phyloP scores from a whole-genome alignment of 2,888 invertebrate species.

The Drosophila leonis region DNA sequence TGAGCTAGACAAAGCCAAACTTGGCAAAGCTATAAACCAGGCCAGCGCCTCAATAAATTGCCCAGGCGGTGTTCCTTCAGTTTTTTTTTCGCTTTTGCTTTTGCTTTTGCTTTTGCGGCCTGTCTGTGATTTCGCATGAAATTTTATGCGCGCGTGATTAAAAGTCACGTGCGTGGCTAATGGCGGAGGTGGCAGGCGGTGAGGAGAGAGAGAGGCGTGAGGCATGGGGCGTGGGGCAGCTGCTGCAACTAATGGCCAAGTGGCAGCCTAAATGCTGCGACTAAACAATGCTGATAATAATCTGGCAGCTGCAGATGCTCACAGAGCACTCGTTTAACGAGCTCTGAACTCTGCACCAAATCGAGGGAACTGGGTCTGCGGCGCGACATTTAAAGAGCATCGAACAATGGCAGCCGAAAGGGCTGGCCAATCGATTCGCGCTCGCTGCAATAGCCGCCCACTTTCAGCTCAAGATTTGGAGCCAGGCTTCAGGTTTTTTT shows the following conservation, averaged over 20 bases:
- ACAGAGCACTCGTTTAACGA: conserved; percentile 56
- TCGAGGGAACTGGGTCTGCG: conserved; percentile 31
- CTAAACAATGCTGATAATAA: conserved; percentile 76
- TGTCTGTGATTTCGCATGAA: conserved; percentile 55
- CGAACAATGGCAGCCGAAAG: conserved; percentile 58
- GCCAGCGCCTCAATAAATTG: conserved; percentile 60
- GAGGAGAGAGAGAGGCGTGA: not conserved
- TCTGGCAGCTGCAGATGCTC: conserved; percentile 62
- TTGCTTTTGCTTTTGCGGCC: conserved; percentile 16
- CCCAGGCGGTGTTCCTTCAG: conserved; percentile 27
- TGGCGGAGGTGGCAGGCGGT: conserved; percentile 20
- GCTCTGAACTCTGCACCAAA: conserved; percentile 43
- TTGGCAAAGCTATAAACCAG: conserved; percentile 57
- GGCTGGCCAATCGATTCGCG: conserved; percentile 68
- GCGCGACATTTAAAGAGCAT: conserved; percentile 47
- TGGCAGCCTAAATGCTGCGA: conserved; percentile 42
- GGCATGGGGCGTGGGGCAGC: not conserved
- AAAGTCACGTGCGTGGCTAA: conserved; percentile 80
- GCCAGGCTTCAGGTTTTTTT: conserved; percentile 22
- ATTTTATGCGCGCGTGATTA: conserved; percentile 80
- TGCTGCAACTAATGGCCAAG: conserved; percentile 68
- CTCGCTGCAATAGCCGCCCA: conserved; percentile 62
- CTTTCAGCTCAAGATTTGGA: conserved; percentile 29
- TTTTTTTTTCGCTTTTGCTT: not conserved
- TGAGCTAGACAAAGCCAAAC: conserved; percentile 52